Base-by-base conservation (phyloP, 2,888 invertebrate genomes). In the Meliscaeva auricollis region DNA sequence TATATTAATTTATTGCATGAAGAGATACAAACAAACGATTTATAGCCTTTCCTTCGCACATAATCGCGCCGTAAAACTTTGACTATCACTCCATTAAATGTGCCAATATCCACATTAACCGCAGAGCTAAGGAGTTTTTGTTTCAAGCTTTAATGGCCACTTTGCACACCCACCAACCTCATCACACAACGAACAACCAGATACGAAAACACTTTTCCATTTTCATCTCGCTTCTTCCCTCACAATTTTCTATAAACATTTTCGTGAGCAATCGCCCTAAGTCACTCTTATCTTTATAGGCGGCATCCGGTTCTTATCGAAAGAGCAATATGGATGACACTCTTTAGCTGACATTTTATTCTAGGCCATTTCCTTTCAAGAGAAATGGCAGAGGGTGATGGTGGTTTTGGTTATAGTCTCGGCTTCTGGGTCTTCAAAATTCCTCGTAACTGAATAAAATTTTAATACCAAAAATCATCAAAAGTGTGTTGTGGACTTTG, bases 271-370 rank as follows among this genome's bases (percentile, higher is more conserved):
- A 75, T 66, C 64, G 52, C 20, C 66, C 26, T 48, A 48, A 41
- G 69, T 54, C 62, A 46, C 32, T 54, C 70, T 84, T 84, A 84
- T 84, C 80, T 84, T 84, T 75, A 84, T 75, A 69, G 84, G 46
- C 70, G 58, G 69, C 78, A 74, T 75, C 68, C 73, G 75, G 72
- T 68, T 46, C 80, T 80, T 84, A 84, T 80, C 84, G 64, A 26
- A 70, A 32, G 60, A 68, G 69, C 84, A 84, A 84, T 84, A 84
- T 80, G 80, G 75, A 80, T 66, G 80, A 60, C 84, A 70, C 70
- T 75, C 66, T 75, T 46, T 17, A 79, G 68, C 70, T 68, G 72
- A 68, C 84, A 75, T 62, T 80, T 70, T 50, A 66, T 75, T 76
- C 60, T 50, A 54, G 44, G 35, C 58, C 26, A 48, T 54, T 56